Percentiles rank a stretch among this genome's conserved stretches.
phyloP scores from a whole-genome alignment of 2,888 invertebrate species.

The Pyrgus malvae region DNA sequence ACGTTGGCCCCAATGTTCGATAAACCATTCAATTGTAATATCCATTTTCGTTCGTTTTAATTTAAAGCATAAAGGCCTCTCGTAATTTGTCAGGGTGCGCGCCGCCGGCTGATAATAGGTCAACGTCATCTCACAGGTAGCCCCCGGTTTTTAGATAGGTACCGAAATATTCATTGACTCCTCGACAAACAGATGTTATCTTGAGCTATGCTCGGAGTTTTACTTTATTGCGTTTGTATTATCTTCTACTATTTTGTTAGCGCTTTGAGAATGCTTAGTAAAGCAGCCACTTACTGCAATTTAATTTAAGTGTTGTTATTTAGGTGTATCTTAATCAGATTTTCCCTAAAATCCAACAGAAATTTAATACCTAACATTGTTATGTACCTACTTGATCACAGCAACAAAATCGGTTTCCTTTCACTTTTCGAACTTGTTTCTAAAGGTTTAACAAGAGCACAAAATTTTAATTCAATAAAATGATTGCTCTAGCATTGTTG shows the following conservation, averaged over 20 bases:
- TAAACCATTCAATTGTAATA: slow-evolving; percentile 22
- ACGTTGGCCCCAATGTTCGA: slow-evolving; percentile 42
- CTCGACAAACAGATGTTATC: slow-evolving; percentile 20
- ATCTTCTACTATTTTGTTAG: not conserved
- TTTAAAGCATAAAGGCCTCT: slow-evolving; percentile 24
- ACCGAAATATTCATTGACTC: slow-evolving; percentile 22
- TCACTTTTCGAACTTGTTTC: too few species aligned
- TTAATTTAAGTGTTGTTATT: too few species aligned
- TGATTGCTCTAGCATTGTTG: too few species aligned
- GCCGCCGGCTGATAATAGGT: slow-evolving; percentile 41
- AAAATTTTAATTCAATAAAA: too few species aligned
- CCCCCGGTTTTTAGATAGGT: slow-evolving; percentile 31
- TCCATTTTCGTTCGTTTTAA: slow-evolving; percentile 33
- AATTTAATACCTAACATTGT: too few species aligned
- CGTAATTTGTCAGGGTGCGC: slow-evolving; percentile 37
- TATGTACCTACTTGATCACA: too few species aligned
- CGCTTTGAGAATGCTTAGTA: not conserved
- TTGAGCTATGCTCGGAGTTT: slow-evolving; percentile 3
- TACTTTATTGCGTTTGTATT: not conserved
- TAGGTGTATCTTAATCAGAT: too few species aligned
- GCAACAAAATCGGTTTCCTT: too few species aligned
- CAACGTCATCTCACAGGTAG: slow-evolving; percentile 36
- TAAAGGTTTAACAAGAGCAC: too few species aligned
- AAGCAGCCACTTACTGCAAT: too few species aligned
- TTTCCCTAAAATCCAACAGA: too few species aligned